Percentiles rank a stretch among this genome's conserved stretches.
Conservation (phyloP, 2,888 invertebrate species). For the Lepas anatifera region DNA sequence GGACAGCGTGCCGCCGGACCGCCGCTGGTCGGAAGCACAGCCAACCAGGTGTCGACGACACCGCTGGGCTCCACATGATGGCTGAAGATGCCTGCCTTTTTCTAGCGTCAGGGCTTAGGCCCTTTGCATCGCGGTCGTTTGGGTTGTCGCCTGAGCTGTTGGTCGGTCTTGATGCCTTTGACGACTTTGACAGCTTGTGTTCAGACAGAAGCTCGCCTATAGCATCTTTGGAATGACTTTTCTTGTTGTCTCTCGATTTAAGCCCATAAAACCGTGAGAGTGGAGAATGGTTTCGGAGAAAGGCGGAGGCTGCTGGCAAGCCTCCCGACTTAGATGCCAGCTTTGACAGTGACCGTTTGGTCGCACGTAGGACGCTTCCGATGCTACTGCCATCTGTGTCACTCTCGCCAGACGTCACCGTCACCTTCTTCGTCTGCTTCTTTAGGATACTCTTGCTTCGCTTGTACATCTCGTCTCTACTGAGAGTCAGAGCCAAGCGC, state of each 20-base stretch:
- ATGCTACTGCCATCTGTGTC: conserved; percentile 24
- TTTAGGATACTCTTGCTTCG: conserved; percentile 82
- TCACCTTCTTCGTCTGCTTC: conserved; percentile 46
- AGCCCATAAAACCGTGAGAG: conserved; percentile 18
- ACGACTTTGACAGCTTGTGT: no score
- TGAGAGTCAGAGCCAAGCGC: conserved; percentile 72
- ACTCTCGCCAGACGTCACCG: conserved; percentile 17
- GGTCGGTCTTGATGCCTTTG: no score
- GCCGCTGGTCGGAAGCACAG: no score
- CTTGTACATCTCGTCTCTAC: conserved; percentile 80
- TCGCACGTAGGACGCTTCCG: conserved; percentile 25
- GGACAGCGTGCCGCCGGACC: background rate
- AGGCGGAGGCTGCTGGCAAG: conserved; percentile 17
- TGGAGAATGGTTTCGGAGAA: conserved; percentile 19
- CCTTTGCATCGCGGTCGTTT: no score
- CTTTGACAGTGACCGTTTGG: conserved; percentile 26
- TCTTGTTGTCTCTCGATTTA: no score
- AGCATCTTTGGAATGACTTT: no score
- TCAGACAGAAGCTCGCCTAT: no score
- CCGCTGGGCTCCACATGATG: no score
- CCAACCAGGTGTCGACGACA: no score
- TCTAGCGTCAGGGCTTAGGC: no score
- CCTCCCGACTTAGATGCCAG: conserved; percentile 23
- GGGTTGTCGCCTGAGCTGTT: no score
- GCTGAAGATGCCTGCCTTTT: no score